phyloP scores from a whole-genome alignment of 2,797 vertebrate genomes.

The Protosalanx chinensis region DNA sequence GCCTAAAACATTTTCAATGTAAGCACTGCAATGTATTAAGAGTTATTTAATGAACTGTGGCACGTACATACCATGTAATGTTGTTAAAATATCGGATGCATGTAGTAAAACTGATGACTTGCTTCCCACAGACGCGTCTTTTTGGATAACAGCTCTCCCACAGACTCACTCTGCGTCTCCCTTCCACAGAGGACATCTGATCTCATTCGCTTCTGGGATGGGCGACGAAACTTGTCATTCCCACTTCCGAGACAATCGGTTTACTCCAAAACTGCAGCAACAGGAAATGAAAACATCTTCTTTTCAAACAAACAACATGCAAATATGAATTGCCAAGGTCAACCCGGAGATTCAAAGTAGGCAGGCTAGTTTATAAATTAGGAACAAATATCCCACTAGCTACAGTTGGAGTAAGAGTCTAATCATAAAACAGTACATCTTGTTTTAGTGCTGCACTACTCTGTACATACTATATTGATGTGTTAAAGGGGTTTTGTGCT shows the following conservation, averaged over 20 bases:
- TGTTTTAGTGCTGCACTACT: background rate
- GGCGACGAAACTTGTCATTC: background rate
- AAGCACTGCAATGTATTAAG: background rate
- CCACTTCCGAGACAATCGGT: background rate
- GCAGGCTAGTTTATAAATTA: no score
- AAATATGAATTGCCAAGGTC: background rate
- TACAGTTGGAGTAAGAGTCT: background rate
- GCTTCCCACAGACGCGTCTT: background rate
- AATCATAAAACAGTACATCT: background rate
- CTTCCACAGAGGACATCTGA: constrained; percentile 14
- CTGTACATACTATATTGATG: background rate
- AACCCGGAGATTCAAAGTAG: no score
- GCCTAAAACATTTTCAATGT: background rate
- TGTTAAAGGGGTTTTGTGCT: background rate
- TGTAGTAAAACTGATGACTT: background rate
- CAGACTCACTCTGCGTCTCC: background rate
- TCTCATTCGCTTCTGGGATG: background rate
- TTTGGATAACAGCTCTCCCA: constrained; percentile 9
- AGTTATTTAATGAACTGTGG: background rate
- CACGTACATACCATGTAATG: background rate
- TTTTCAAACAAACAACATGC: background rate
- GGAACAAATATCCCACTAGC: no score
- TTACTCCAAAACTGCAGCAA: background rate
- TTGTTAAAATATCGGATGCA: background rate
- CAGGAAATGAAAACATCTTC: background rate